Evolutionary conservation across 2,888 invertebrate genomes (phyloP).

Genomic region (Chrysotoxum bicinctum): DNA sequence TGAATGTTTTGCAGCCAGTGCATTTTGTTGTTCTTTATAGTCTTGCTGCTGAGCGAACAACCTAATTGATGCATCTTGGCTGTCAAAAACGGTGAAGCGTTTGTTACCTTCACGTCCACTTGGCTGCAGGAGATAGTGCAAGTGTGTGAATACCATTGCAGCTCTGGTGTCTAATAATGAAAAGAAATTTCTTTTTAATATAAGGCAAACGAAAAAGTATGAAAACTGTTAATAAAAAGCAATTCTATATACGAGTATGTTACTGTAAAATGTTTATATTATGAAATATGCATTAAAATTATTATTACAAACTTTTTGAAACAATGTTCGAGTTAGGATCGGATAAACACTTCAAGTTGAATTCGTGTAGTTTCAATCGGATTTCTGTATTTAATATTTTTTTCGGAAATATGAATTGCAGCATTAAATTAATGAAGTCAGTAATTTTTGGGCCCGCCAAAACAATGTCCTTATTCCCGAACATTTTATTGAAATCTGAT

Average conservation of each 20-base stretch:
- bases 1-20: not conserved
- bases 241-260: not conserved
- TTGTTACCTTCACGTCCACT: not conserved
- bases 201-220: not conserved
- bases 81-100: not conserved
- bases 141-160: too few relatives aligned
- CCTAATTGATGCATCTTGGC: conserved; percentile 1
- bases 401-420: not conserved
- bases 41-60: not conserved
- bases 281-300: not conserved
- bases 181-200: too few relatives aligned
- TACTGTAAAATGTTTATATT: too few relatives aligned
- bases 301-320: not conserved
- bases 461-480: not conserved
- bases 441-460: not conserved
- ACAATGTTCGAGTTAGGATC: not conserved
- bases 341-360: not conserved
- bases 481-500: not conserved
- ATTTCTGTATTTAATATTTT: not conserved
- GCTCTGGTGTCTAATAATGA: too few relatives aligned
- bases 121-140: too few relatives aligned
- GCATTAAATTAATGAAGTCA: not conserved
- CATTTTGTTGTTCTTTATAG: not conserved
- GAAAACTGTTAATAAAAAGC: not conserved
- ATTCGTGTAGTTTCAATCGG: not conserved